Conservation (phyloP, 2,888 invertebrate species). For the Rambutsinella grinnellia region DNA sequence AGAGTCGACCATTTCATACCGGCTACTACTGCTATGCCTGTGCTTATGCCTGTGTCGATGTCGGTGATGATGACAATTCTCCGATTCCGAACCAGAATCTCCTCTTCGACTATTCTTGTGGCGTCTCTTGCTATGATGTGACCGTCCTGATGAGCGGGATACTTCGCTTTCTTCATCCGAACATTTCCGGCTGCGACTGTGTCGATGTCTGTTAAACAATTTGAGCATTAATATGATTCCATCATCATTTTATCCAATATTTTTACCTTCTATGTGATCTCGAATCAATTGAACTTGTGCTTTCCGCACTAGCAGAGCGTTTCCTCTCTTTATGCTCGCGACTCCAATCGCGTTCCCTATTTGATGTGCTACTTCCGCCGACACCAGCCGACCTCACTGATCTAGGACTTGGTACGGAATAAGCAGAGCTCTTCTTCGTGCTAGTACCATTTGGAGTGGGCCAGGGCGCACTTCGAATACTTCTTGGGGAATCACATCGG, state of each 20-base stretch:
- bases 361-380: conserved; percentile 48
- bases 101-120: conserved; percentile 76
- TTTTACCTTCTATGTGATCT: conserved; percentile 80
- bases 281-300: conserved; percentile 90
- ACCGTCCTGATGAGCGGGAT: conserved; percentile 86
- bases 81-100: conserved; percentile 81
- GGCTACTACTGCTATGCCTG: conserved; percentile 62
- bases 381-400: conserved; percentile 81
- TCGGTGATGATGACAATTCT: conserved; percentile 72
- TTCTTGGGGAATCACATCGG: conserved; percentile 74
- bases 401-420: conserved; percentile 86
- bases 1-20: conserved; percentile 85
- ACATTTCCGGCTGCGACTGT: conserved; percentile 81
- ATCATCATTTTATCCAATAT: not conserved
- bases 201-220: conserved; percentile 75
- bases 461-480: conserved; percentile 87
- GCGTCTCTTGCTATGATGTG: conserved; percentile 81
- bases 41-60: conserved; percentile 67
- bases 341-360: conserved; percentile 44
- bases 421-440: conserved; percentile 63
- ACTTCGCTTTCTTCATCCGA: conserved; percentile 93
- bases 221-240: not conserved
- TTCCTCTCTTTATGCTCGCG: conserved; percentile 61
- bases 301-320: conserved; percentile 82
- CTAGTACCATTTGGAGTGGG: conserved; percentile 80